A percentile compares a stretch with the other conserved stretches of the same genome.
phyloP scores from a whole-genome alignment of 2,113 vertebrate species.

The Anguilla rostrata region DNA sequence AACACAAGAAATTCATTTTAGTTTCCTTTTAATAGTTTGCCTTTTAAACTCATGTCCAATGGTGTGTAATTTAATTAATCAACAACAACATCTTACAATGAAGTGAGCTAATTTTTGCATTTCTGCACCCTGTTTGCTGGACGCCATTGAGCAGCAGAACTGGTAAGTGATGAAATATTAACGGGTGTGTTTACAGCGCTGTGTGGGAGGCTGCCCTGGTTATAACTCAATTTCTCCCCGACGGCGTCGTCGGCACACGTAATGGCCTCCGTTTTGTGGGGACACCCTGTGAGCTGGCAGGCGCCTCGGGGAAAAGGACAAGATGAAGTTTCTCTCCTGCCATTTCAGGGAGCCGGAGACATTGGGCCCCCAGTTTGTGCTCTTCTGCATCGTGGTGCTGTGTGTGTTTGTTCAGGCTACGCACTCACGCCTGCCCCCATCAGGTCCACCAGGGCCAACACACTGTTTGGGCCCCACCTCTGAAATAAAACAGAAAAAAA shows the following conservation, averaged over 20 bases:
- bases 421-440: neutral
- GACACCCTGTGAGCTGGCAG: neutral
- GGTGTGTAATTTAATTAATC: neutral
- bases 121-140: neutral
- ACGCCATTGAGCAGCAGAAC: neutral
- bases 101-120: neutral
- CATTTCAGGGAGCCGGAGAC: neutral
- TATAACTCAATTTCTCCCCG: slow-evolving; percentile 26
- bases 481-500: no score
- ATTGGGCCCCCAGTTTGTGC: neutral
- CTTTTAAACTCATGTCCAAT: neutral
- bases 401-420: neutral
- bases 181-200: neutral
- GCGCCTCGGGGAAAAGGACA: neutral
- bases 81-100: neutral
- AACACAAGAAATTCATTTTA: neutral
- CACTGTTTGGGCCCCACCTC: no score
- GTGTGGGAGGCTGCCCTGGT: neutral
- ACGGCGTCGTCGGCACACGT: slow-evolving; percentile 10
- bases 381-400: neutral
- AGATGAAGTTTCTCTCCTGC: neutral
- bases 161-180: slow-evolving; percentile 18
- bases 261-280: neutral
- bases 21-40: neutral
- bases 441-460: neutral